Evolutionary conservation across 2,113 vertebrate species (phyloP).

Genomic region (Macaca nemestrina): DNA sequence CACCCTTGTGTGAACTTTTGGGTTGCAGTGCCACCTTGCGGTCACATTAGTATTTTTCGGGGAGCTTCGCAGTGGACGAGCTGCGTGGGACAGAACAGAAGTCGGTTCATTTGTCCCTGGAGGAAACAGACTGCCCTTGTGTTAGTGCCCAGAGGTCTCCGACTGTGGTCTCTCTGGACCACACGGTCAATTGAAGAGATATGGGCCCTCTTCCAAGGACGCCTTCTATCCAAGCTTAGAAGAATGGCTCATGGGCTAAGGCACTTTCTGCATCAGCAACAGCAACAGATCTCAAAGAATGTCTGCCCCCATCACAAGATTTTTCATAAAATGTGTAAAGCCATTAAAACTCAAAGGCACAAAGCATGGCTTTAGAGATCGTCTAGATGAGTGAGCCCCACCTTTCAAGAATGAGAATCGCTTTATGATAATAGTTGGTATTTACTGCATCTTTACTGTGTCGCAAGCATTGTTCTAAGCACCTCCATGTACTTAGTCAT

Average conservation of each 20-base stretch:
- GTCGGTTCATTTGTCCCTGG: not conserved
- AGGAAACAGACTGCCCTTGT: not conserved
- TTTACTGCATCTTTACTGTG: not conserved
- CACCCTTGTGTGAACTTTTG: not conserved
- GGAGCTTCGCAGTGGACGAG: not conserved
- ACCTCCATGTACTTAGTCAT: not conserved
- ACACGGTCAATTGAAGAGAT: not conserved
- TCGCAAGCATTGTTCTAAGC: not conserved
- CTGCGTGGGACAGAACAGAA: rapidly evolving
- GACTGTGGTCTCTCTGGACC: not conserved
- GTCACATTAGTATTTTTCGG: not conserved
- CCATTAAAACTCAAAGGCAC: not conserved
- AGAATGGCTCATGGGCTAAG: not conserved
- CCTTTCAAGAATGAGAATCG: not conserved
- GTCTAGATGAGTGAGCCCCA: not conserved
- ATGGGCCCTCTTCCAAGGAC: not conserved
- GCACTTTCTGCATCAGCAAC: not conserved
- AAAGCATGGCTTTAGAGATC: not conserved
- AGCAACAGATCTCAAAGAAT: not conserved
- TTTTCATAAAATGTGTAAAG: not conserved
- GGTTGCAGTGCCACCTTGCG: constrained; percentile 58
- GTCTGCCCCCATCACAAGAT: not conserved
- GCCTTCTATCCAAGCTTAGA: not conserved
- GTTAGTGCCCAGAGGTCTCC: not conserved
- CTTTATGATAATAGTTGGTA: not conserved